Conservation (phyloP, 1,140 invertebrate species). For the Drosophila varians region DNA sequence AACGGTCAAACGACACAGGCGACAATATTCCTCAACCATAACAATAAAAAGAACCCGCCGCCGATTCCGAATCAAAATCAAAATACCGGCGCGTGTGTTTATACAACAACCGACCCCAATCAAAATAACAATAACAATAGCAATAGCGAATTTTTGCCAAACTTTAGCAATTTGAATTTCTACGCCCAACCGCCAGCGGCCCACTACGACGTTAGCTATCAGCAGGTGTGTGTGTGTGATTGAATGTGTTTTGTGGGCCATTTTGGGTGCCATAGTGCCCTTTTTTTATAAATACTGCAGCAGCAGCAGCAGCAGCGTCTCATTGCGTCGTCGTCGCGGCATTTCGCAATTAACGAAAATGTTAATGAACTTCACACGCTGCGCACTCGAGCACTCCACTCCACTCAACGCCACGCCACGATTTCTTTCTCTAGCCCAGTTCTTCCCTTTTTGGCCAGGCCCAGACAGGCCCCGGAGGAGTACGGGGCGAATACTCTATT, state of each 20-base stretch:
- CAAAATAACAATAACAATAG: conserved; percentile 36
- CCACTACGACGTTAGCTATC: conserved; percentile 57
- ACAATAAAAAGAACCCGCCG: conserved; percentile 53
- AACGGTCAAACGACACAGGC: conserved; percentile 71
- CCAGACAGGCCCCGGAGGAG: conserved; percentile 17
- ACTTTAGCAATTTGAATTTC: conserved; percentile 68
- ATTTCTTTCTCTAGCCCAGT: conserved; percentile 60
- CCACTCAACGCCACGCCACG: conserved; percentile 14
- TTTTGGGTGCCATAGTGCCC: conserved; percentile 12
- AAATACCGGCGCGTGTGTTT: conserved; percentile 59
- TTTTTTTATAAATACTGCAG: conserved; percentile 71
- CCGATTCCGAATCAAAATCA: conserved; percentile 52
- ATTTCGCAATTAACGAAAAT: conserved; percentile 82
- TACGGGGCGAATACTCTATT: conserved; percentile 24
- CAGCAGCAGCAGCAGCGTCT: conserved; percentile 52
- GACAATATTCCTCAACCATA: conserved; percentile 67
- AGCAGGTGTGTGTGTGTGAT: conserved; percentile 71
- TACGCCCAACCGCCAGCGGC: conserved; percentile 61
- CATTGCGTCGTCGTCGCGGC: conserved; percentile 51
- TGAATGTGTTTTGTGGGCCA: conserved; percentile 37
- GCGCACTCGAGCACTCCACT: conserved; percentile 57
- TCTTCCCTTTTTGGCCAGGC: conserved; percentile 29
- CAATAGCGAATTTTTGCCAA: conserved; percentile 16
- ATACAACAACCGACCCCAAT: conserved; percentile 11
- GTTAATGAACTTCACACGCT: conserved; percentile 83